Percentiles rank a stretch among this genome's conserved stretches.
phyloP scores from a whole-genome alignment of 2,797 vertebrate species.

The Antennarius maculatus region DNA sequence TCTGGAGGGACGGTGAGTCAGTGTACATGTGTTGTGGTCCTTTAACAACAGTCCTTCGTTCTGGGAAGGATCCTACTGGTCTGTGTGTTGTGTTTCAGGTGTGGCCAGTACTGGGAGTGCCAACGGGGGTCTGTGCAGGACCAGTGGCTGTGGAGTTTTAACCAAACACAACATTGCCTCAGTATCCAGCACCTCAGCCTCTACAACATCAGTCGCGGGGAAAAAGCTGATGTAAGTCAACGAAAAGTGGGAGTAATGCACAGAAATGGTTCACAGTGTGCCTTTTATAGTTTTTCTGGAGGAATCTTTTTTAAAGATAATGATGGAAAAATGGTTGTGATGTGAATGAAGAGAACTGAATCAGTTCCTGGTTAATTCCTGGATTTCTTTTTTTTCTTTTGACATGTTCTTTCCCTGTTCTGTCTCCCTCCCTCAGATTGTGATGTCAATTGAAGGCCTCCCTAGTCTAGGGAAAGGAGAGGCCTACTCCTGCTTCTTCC shows the following conservation, averaged over 20 bases:
- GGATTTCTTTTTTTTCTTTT: background rate
- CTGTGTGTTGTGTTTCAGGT: conserved; percentile 74
- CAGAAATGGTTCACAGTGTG: conserved; percentile 7
- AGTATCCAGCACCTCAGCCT: conserved; percentile 85
- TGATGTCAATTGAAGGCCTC: conserved; percentile 86
- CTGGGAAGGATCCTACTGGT: no score
- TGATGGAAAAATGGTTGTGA: no score
- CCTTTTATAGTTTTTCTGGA: background rate
- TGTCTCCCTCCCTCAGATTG: conserved; percentile 80
- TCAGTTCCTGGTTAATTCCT: background rate
- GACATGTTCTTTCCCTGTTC: background rate
- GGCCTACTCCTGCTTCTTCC: conserved; percentile 91
- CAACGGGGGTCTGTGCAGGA: conserved; percentile 81
- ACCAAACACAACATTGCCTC: conserved; percentile 86
- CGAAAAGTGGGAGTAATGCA: conserved; percentile 1
- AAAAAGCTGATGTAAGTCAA: conserved; percentile 85
- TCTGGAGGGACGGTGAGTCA: conserved; percentile 90
- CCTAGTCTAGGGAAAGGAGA: conserved; percentile 86
- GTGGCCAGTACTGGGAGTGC: conserved; percentile 88
- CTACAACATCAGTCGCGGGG: conserved; percentile 91
- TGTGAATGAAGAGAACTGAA: no score
- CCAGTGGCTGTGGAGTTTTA: conserved; percentile 94
- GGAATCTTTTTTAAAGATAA: background rate
- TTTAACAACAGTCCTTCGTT: no score
- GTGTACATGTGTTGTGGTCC: background rate